A percentile compares a stretch with the other conserved stretches of the same genome.
Conservation (phyloP, 2,113 vertebrate genomes). For the Catharus minimus region DNA sequence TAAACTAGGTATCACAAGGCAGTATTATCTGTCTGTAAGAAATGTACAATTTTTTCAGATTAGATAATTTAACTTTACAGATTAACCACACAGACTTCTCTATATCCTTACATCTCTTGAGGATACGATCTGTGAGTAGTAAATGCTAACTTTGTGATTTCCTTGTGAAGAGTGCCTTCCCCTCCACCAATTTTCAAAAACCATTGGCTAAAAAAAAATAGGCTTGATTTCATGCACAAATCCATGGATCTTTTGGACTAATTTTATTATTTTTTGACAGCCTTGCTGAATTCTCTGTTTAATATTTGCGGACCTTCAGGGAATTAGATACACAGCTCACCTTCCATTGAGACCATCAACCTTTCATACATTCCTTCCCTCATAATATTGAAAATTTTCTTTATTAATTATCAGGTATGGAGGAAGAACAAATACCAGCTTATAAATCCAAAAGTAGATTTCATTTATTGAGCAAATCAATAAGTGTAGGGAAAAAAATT, state of each 20-base stretch:
- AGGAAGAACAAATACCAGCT: neutral
- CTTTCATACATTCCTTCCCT: neutral
- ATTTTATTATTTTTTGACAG: neutral
- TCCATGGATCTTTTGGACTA: neutral
- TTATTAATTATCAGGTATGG: neutral
- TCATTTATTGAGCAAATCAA: neutral
- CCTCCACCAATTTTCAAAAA: neutral
- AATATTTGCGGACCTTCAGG: neutral
- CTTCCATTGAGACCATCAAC: neutral
- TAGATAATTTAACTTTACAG: neutral
- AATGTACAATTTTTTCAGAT: neutral
- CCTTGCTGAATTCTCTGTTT: neutral
- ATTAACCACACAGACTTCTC: neutral
- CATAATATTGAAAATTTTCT: neutral
- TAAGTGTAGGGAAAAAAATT: fast-evolving
- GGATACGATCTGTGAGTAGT: neutral
- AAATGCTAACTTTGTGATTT: neutral
- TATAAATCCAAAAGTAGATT: neutral
- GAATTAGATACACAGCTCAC: neutral
- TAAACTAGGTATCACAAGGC: neutral
- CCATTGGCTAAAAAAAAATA: neutral
- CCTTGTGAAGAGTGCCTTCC: neutral
- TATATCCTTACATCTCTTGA: neutral
- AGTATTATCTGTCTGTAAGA: neutral
- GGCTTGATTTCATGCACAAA: neutral